These are phyloP conservation scores for Microcebus ravelobensis DNA, from an alignment of 2,113 vertebrate species.

Conservation along the genomic window DNA sequence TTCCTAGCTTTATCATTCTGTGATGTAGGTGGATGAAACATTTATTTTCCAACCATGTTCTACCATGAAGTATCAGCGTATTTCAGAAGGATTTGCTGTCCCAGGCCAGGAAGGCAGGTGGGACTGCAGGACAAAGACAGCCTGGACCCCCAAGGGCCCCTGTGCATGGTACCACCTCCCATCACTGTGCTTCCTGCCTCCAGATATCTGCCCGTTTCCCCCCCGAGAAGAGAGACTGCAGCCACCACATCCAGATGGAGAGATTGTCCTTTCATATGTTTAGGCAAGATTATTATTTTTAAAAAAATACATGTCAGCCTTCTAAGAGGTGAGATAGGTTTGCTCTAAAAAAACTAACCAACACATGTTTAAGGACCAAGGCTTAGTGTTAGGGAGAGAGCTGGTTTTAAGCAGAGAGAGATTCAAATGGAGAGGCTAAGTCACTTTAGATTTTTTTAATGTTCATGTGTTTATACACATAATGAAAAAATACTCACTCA, in stretches of 20 bases:
- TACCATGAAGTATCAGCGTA: neutral
- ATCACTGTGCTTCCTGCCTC: accelerated
- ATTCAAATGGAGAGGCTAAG: neutral
- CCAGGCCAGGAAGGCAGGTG: neutral
- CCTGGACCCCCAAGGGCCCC: neutral
- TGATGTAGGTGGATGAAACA: neutral
- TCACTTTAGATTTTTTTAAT: neutral
- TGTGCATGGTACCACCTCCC: accelerated
- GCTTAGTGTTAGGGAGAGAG: neutral
- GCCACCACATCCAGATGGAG: neutral
- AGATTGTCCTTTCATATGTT: neutral
- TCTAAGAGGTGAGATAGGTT: neutral
- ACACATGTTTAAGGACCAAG: neutral
- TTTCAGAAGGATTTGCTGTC: neutral
- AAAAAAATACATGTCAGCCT: neutral
- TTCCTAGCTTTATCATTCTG: neutral
- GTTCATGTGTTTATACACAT: neutral
- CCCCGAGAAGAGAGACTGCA: neutral
- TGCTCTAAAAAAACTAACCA: neutral
- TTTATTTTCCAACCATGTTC: neutral
- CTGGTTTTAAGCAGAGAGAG: neutral
- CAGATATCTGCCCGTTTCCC: neutral
- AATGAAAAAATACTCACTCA: neutral
- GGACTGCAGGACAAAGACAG: neutral
- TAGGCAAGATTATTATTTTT: neutral